Conservation (phyloP, 1,140 invertebrate species). For the Colletes gigas region DNA sequence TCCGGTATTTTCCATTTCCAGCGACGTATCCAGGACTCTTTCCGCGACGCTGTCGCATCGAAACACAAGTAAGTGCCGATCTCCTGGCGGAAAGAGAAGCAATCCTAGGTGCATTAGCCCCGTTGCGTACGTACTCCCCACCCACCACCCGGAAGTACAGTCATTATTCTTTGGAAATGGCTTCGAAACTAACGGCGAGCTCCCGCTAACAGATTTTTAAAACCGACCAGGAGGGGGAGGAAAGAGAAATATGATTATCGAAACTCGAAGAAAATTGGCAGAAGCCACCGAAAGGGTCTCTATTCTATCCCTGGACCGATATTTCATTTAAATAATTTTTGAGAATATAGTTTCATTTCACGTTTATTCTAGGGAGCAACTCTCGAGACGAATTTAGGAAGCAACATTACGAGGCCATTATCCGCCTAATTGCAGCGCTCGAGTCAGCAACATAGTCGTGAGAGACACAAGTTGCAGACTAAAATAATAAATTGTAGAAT, state of each 20-base stretch:
- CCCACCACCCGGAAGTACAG: conserved; percentile 1
- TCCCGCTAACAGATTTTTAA: conserved; percentile 12
- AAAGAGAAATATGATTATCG: too few relatives aligned
- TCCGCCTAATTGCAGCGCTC: too few relatives aligned
- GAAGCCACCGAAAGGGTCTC: too few relatives aligned
- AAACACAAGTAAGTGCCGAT: conserved; percentile 48
- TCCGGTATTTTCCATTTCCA: conserved; percentile 52
- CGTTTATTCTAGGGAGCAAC: too few relatives aligned
- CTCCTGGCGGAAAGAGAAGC: conserved; percentile 42
- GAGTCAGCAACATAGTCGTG: too few relatives aligned
- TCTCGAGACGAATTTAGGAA: too few relatives aligned
- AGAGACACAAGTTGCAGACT: too few relatives aligned
- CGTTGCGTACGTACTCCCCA: background rate
- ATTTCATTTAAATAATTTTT: too few relatives aligned
- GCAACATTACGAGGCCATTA: too few relatives aligned
- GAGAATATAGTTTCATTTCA: too few relatives aligned
- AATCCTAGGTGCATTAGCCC: conserved; percentile 43
- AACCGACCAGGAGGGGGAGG: background rate
- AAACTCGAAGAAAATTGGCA: background rate
- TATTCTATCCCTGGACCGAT: too few relatives aligned
- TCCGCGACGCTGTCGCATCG: background rate
- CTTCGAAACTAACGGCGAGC: background rate
- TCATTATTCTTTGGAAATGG: conserved; percentile 42
- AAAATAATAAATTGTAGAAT: too few relatives aligned
- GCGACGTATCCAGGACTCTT: conserved; percentile 23